phyloP scores from a whole-genome alignment of 2,797 vertebrate species.

The Dallia pectoralis region DNA sequence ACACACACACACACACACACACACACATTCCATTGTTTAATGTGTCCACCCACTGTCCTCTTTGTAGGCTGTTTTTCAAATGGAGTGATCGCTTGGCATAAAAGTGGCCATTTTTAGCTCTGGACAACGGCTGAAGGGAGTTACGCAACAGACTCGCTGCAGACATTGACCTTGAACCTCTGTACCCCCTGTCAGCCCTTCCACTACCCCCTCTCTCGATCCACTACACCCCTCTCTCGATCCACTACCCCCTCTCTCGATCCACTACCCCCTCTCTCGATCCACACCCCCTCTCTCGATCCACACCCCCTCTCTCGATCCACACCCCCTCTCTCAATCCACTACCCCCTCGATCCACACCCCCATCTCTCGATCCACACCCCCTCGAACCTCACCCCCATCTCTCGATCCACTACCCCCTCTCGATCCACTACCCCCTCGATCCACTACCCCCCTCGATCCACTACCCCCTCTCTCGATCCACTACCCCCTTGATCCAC shows the following conservation, averaged over 20 bases:
- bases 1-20: constrained; percentile 1
- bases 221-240: constrained; percentile 3
- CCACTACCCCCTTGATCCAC: no score
- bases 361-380: constrained; percentile 28
- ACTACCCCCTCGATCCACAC: no score
- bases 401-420: constrained; percentile 9
- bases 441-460: neutral
- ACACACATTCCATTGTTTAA: constrained; percentile 4
- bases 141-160: constrained; percentile 20
- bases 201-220: neutral
- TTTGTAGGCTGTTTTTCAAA: constrained; percentile 10
- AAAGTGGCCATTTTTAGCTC: constrained; percentile 25
- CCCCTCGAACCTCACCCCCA: constrained; percentile 25
- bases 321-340: no score
- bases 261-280: constrained; percentile 12
- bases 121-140: constrained; percentile 10
- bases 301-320: no score
- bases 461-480: no score
- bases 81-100: constrained; percentile 12
- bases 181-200: neutral
- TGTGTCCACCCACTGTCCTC: neutral
- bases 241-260: no score
- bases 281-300: no score
- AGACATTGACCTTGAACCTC: neutral
- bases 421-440: no score